phyloP scores from a whole-genome alignment of 2,888 invertebrate species.

The Hydraecia micacea region DNA sequence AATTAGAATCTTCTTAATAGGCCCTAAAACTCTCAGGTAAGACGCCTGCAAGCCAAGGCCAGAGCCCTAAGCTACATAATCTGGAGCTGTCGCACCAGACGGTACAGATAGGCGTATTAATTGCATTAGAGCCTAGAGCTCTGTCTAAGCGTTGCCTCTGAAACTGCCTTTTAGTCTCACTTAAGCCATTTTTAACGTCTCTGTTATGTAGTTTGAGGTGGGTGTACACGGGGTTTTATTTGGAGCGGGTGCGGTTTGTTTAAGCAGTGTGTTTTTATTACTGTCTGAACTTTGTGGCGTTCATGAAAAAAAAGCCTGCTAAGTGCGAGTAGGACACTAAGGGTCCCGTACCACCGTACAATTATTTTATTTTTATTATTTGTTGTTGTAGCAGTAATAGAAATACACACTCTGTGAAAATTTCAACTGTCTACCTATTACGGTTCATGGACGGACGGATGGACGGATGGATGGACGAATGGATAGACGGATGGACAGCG shows the following conservation, averaged over 20 bases:
- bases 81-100: conserved; percentile 34
- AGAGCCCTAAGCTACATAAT: conserved; percentile 44
- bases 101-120: conserved; percentile 55
- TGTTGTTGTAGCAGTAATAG: too few relatives aligned
- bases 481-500: too few relatives aligned
- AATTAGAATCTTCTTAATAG: conserved; percentile 34
- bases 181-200: conserved; percentile 63
- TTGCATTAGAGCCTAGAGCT: conserved; percentile 31
- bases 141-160: conserved; percentile 40
- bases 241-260: not conserved
- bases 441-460: too few relatives aligned
- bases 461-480: too few relatives aligned
- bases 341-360: too few relatives aligned
- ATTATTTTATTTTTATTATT: too few relatives aligned
- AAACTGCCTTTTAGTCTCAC: conserved; percentile 50
- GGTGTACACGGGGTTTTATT: conserved; percentile 13
- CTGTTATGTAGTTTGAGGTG: conserved; percentile 22
- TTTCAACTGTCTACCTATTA: too few relatives aligned
- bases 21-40: conserved; percentile 46
- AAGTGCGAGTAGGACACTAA: too few relatives aligned
- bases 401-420: too few relatives aligned
- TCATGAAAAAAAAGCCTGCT: not conserved
- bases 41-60: conserved; percentile 9
- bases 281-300: not conserved
- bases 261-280: not conserved